A percentile compares a stretch with the other conserved stretches of the same genome.
Conservation (phyloP, 2,888 invertebrate species). For the Tetragnatha montana region DNA sequence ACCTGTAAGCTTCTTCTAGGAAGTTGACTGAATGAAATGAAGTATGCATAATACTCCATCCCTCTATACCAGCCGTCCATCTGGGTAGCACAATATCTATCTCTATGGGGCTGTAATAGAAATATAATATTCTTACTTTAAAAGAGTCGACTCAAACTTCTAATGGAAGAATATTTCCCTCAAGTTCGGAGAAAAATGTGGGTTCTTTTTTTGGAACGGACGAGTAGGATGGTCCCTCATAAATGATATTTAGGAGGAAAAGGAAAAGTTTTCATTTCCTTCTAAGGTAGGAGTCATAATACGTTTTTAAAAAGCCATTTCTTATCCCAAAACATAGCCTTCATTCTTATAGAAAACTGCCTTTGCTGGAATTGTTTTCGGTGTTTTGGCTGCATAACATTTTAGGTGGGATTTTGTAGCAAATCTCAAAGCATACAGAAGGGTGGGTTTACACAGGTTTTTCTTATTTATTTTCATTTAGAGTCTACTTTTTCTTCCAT, state of each 20-base stretch:
- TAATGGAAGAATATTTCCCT: constrained; percentile 3
- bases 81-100: neutral
- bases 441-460: neutral
- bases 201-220: neutral
- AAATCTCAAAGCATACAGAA: neutral
- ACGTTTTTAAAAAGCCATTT: constrained; percentile 15
- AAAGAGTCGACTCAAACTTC: constrained; percentile 1
- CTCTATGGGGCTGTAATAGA: neutral
- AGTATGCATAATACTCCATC: neutral
- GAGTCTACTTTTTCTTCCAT: neutral
- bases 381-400: neutral
- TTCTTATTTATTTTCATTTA: neutral
- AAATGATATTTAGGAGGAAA: constrained; percentile 17
- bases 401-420: neutral
- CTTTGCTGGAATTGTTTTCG: constrained; percentile 16
- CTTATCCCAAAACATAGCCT: neutral
- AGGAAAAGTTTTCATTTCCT: constrained; percentile 27
- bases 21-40: neutral
- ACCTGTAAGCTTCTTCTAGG: neutral
- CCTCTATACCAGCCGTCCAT: neutral
- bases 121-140: neutral
- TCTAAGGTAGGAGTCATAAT: constrained; percentile 14
- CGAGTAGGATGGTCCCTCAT: constrained; percentile 7
- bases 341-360: neutral
- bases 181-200: neutral